Evolutionary conservation across 2,888 invertebrate genomes (phyloP).

Genomic region (Zaprionus obscuricornis): DNA sequence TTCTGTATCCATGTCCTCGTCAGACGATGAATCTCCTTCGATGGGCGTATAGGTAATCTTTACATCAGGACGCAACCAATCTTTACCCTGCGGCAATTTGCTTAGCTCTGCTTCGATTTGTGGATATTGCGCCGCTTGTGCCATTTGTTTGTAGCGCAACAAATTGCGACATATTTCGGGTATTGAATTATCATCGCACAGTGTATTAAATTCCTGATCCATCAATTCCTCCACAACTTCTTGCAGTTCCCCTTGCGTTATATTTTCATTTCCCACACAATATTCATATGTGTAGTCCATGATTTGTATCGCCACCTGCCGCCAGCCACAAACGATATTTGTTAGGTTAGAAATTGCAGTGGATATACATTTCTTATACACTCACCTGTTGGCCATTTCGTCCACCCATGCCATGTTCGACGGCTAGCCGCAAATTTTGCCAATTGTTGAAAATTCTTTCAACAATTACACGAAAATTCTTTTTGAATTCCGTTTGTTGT

Average conservation of each 20-base stretch:
- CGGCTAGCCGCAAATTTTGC: conserved; percentile 88
- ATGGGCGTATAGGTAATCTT: conserved; percentile 81
- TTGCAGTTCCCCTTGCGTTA: conserved; percentile 86
- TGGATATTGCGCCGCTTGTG: conserved; percentile 85
- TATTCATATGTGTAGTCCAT: conserved; percentile 87
- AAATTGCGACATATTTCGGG: conserved; percentile 86
- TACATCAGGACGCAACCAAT: conserved; percentile 85
- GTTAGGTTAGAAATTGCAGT: conserved; percentile 53
- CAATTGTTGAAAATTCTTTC: conserved; percentile 89
- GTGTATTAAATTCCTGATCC: conserved; percentile 89
- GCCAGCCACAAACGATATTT: background rate
- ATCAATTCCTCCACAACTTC: conserved; percentile 88
- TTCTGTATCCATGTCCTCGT: conserved; percentile 79
- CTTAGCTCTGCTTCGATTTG: conserved; percentile 86
- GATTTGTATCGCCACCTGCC: conserved; percentile 87
- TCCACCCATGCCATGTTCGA: conserved; percentile 90
- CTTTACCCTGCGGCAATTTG: conserved; percentile 86
- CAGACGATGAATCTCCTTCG: conserved; percentile 82
- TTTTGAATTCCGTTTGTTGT: conserved; percentile 64
- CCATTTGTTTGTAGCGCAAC: conserved; percentile 85
- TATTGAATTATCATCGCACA: conserved; percentile 89
- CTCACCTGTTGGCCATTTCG: conserved; percentile 87
- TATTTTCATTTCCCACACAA: conserved; percentile 86
- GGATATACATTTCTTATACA: background rate
- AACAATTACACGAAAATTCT: conserved; percentile 86